These are phyloP conservation scores for Gastrophysa polygoni DNA, from an alignment of 2,888 invertebrate genomes.

Conservation along the genomic window DNA sequence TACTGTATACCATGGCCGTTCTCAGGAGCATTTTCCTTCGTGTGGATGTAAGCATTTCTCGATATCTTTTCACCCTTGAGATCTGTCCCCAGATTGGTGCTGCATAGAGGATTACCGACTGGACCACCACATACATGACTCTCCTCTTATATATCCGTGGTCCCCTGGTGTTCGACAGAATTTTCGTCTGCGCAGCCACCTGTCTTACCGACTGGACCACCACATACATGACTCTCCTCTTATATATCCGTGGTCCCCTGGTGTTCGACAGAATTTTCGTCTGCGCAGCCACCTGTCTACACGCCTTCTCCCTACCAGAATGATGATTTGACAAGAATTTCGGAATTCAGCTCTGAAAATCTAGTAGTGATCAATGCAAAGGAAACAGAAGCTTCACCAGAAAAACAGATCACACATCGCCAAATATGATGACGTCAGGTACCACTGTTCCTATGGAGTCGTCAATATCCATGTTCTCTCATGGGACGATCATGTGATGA, in stretches of 20 bases:
- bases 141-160: not conserved
- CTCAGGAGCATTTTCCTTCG: conserved; percentile 8
- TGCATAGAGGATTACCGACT: too few species aligned
- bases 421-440: too few species aligned
- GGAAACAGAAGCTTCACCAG: too few species aligned
- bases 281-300: not conserved
- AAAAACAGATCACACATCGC: too few species aligned
- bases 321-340: too few species aligned
- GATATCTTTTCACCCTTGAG: not conserved
- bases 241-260: not conserved
- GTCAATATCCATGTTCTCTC: too few species aligned
- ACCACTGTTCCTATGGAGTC: too few species aligned
- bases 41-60: not conserved
- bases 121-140: not conserved
- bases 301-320: too few species aligned
- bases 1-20: not conserved
- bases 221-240: not conserved
- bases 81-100: conserved; percentile 12
- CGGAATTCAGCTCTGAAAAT: too few species aligned
- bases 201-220: conserved; percentile 6
- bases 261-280: conserved; percentile 4
- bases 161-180: conserved; percentile 14
- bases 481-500: too few species aligned
- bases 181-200: not conserved
- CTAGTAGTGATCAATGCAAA: too few species aligned